These are phyloP conservation scores for Calyptommatus sinebrachiatus DNA, from an alignment of 2,113 vertebrate genomes.

Conservation along the genomic window DNA sequence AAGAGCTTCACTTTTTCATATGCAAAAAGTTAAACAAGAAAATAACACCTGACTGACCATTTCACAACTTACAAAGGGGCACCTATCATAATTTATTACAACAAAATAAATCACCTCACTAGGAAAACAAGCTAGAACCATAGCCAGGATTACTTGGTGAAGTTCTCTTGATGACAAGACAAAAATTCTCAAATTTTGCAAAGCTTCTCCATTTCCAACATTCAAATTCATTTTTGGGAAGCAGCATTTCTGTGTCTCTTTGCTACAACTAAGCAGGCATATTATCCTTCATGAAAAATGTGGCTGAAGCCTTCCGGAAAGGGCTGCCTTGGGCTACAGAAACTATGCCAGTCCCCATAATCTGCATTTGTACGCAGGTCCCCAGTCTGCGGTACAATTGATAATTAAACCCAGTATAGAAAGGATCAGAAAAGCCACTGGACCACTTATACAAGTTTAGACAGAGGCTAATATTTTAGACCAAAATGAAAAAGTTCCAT, in stretches of 20 bases:
- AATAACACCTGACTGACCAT: neutral
- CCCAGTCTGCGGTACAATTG: no score
- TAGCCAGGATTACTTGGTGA: neutral
- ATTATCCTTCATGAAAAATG: constrained; percentile 8
- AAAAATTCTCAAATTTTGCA: neutral
- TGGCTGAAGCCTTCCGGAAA: neutral
- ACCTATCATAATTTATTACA: neutral
- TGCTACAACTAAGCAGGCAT: no score
- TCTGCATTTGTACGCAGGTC: no score
- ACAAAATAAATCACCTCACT: neutral
- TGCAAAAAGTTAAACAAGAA: neutral
- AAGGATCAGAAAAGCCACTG: neutral
- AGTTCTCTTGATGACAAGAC: neutral
- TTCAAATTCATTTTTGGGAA: neutral
- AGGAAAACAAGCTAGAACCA: neutral
- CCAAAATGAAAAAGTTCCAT: neutral
- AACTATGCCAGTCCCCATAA: no score
- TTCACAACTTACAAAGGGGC: neutral
- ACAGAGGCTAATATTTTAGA: neutral
- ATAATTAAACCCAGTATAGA: no score
- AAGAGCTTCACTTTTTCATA: neutral
- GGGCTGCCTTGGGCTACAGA: no score
- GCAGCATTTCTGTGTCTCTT: no score
- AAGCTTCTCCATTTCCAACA: neutral
- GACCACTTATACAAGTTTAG: constrained; percentile 21